phyloP scores from a whole-genome alignment of 2,888 invertebrate genomes.

The Leptopterna dolabrata region DNA sequence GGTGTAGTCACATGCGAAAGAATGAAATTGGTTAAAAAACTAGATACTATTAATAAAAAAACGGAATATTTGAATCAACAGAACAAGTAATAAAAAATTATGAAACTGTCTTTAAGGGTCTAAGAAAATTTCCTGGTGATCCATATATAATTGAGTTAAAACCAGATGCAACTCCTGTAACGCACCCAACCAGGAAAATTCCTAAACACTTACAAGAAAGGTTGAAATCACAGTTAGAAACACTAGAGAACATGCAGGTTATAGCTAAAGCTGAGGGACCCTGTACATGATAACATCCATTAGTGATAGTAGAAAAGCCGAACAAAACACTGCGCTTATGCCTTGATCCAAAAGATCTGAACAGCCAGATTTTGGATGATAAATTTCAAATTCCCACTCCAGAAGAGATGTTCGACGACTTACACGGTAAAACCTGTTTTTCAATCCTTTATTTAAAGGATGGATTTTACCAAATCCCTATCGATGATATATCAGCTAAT shows the following conservation, averaged over 20 bases:
- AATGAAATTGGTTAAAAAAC: not conserved
- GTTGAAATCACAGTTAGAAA: conserved; percentile 60
- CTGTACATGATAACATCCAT: conserved; percentile 65
- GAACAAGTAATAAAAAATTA: not conserved
- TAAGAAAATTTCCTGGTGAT: not conserved
- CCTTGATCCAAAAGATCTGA: conserved; percentile 64
- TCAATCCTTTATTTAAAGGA: conserved; percentile 55
- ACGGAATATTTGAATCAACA: not conserved
- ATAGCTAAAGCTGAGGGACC: conserved; percentile 62
- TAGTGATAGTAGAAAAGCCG: conserved; percentile 64
- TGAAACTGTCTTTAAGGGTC: not conserved
- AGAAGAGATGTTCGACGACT: conserved; percentile 63
- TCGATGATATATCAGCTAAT: conserved; percentile 62
- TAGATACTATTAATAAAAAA: not conserved
- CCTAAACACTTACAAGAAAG: conserved; percentile 56
- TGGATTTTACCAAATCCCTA: too few species aligned
- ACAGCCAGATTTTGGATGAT: conserved; percentile 61
- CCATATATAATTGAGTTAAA: conserved; percentile 61
- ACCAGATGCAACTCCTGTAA: conserved; percentile 53
- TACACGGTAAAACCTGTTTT: conserved; percentile 58
- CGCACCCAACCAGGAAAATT: conserved; percentile 56
- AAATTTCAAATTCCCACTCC: conserved; percentile 63
- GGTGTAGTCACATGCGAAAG: not conserved
- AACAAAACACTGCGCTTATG: conserved; percentile 64
- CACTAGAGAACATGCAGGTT: conserved; percentile 60